Evolutionary conservation across 2,113 vertebrate genomes (phyloP), one percentile per base, ranked within the genome.

Genomic region (Takifugu bimaculatus): DNA sequence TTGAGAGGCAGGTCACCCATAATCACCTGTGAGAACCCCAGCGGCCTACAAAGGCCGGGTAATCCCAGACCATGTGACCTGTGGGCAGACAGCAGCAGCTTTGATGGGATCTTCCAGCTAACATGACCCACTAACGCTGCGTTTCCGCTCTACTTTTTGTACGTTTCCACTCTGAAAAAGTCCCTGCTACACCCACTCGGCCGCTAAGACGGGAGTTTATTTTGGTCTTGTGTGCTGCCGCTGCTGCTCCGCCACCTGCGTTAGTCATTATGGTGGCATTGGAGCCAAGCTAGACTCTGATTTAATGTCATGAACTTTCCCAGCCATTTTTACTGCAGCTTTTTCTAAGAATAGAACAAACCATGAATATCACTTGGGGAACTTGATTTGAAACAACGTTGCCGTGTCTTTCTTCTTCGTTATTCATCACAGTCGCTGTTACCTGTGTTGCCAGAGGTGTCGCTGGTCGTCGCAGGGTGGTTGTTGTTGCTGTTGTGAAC

Each of bases 401-500:
- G 35, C 6, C 35, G 7, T 39, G 7, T 32, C 29, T 32, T 6
- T 6, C 3, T 26, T 26, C 7, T 13, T 2, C 9, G n/a, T 10
- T 20, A 4, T 0, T 25, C 26, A 15, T 14, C 7, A 9, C 6
- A 26, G 39, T 6, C 13, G 6, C 48, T 44, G 32, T 80, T 85
- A 99, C 97, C 94, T 90, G 90, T 86, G 73, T 91, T 92, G 62
- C 87, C 84, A 52, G 89, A 82, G 56, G 83, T 92, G 39, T 92
- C 92, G 1, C 88, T 86, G 14, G 90, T 75, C 12, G 90, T 75
- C 53, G 79, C 86, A 69, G 91, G 72, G 64, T 60, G 55, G 57
- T 88, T 89, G 66, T 91, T 90, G 79, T 92, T 93, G 58, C 90
- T 89, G 80, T 93, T 94, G 74, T 93, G 93, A 76, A 94, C 87